Percentiles rank a stretch among this genome's conserved stretches.
phyloP scores from a whole-genome alignment of 1,140 invertebrate genomes.

The Eciton burchellii region DNA sequence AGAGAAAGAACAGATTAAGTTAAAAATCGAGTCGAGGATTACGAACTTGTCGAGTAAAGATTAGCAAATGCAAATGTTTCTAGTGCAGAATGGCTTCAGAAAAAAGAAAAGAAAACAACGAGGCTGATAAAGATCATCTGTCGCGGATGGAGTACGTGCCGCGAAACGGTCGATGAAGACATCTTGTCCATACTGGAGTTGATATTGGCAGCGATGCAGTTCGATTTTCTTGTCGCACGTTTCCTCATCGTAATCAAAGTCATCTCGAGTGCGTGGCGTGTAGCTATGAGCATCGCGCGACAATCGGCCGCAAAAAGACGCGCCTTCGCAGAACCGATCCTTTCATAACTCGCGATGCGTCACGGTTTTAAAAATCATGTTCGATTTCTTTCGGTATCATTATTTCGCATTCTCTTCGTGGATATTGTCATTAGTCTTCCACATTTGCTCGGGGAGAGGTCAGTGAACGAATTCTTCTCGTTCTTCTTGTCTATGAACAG shows the following conservation, averaged over 20 bases:
- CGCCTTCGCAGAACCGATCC: background rate
- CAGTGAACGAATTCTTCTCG: background rate
- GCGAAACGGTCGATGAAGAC: conserved; percentile 67
- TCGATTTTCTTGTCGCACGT: conserved; percentile 62
- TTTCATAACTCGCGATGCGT: background rate
- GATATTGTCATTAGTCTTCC: background rate
- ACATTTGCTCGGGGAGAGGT: background rate
- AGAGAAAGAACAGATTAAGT: background rate
- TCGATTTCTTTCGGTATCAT: conserved; percentile 27
- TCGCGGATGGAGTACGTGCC: background rate
- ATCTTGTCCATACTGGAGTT: conserved; percentile 60
- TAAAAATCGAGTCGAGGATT: background rate
- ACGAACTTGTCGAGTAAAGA: background rate
- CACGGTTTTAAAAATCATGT: conserved; percentile 14
- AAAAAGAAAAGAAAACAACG: conserved; percentile 23
- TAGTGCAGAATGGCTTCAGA: background rate
- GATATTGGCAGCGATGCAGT: conserved; percentile 49
- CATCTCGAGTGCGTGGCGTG: conserved; percentile 29
- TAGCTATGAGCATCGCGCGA: conserved; percentile 8
- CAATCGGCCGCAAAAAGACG: conserved; percentile 17
- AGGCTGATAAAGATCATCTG: conserved; percentile 40
- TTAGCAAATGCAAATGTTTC: background rate
- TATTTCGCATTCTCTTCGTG: conserved; percentile 6
- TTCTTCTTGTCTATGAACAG: background rate
- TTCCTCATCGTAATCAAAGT: conserved; percentile 57